phyloP scores from a whole-genome alignment of 2,888 invertebrate species.

The Caenorhabditis afra region DNA sequence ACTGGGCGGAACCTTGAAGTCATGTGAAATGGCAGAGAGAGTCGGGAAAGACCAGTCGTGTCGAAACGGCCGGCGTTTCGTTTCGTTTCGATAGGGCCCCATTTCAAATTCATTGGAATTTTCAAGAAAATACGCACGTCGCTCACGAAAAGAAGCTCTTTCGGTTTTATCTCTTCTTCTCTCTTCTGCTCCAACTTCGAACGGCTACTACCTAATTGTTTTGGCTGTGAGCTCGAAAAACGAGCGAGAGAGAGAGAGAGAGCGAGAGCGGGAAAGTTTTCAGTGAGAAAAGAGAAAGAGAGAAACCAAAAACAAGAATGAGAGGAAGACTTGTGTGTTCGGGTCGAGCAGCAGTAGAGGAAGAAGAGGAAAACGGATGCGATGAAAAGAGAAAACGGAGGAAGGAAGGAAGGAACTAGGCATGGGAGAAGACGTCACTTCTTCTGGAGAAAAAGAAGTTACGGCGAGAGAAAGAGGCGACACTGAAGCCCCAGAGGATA shows the following conservation, averaged over 20 bases:
- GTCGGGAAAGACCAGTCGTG: neutral
- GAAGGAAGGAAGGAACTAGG: constrained; percentile 44
- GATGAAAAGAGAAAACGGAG: constrained; percentile 10
- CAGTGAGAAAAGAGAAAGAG: constrained; percentile 1
- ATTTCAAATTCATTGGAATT: constrained; percentile 20
- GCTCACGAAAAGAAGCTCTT: neutral
- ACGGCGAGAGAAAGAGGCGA: constrained; percentile 2
- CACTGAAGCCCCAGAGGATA: constrained; percentile 34
- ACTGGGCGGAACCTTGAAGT: neutral
- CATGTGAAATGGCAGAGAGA: neutral
- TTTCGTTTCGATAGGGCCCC: no score
- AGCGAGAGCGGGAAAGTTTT: constrained; percentile 1
- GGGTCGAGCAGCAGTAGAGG: constrained; percentile 4
- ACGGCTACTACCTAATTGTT: constrained; percentile 40
- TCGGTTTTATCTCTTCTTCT: no score
- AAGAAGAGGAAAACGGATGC: no score
- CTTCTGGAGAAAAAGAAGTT: constrained; percentile 10
- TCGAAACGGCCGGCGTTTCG: no score
- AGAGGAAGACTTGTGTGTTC: constrained; percentile 5
- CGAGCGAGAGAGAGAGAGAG: constrained; percentile 1
- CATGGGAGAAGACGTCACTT: constrained; percentile 30
- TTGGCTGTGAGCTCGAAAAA: neutral
- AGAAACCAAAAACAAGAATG: constrained; percentile 21
- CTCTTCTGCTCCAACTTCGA: neutral
- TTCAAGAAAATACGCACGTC: neutral